Percentiles rank a stretch among this genome's conserved stretches.
Evolutionary conservation across 2,113 vertebrate species (phyloP).

Genomic region (Ceyx cyanopectus): DNA sequence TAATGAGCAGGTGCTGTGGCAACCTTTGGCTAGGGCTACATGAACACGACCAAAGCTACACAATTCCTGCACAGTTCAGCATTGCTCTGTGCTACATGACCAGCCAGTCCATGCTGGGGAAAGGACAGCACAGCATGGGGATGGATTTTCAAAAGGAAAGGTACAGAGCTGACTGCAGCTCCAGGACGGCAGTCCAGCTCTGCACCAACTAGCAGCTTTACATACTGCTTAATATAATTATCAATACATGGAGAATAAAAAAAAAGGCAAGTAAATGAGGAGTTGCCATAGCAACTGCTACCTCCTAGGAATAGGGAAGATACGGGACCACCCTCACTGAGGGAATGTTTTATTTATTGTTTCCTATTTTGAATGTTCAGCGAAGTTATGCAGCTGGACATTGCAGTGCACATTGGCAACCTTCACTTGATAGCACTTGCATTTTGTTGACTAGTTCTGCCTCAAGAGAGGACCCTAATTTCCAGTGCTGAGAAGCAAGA

Average conservation of each 20-base stretch:
- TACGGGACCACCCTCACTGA: background rate
- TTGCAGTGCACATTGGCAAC: background rate
- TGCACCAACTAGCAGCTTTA: slow-evolving; percentile 18
- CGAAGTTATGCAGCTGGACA: slow-evolving; percentile 6
- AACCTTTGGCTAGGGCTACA: background rate
- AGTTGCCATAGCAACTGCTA: slow-evolving; percentile 62
- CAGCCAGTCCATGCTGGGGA: accelerated
- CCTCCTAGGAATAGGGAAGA: slow-evolving; percentile 37
- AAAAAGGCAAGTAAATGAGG: slow-evolving; percentile 38
- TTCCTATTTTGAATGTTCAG: background rate
- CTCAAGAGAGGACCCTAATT: background rate
- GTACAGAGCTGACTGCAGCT: background rate
- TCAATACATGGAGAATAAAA: background rate
- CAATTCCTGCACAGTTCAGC: accelerated
- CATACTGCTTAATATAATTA: slow-evolving; percentile 54
- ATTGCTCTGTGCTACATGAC: accelerated
- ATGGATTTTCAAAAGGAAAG: background rate
- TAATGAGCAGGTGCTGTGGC: background rate
- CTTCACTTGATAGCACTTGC: background rate
- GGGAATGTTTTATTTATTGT: slow-evolving; percentile 44
- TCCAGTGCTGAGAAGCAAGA: background rate
- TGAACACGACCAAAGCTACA: background rate
- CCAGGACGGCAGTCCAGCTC: background rate
- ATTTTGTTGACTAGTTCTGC: background rate
- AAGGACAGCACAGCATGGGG: background rate